Evolutionary conservation across 1,140 invertebrate genomes (phyloP), one percentile per base, ranked within the genome.

Genomic region (Bradysia coprophila): DNA sequence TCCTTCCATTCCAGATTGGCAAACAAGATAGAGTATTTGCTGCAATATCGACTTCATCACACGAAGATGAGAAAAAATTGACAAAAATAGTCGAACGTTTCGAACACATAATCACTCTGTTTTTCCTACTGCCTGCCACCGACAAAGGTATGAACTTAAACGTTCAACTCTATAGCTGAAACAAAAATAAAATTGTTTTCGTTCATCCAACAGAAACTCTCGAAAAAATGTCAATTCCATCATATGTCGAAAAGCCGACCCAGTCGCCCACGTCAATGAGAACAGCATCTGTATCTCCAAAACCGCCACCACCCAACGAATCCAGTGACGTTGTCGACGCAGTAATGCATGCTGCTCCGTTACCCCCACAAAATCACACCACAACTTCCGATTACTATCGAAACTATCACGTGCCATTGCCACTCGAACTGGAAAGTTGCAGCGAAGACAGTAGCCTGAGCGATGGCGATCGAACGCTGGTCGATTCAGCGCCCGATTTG

Each of bases 391-490:
- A 8, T 28, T 13, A 28, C 13, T 13, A 6, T 8, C 6, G 24
- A 28, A 8, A 8, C 6, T 28, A 28, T 28, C 33, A 36, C 6
- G 6, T 36, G n/a, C 16, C 18, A 10, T 19, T 20, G 9, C n/a
- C n/a, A 38, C 11, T 38, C 9, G 36, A 38, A 20, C 36, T 20
- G 18, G 75, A 78, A 48, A 82, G 78, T 57, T 78, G 77, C 49
- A 81, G 75, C 52, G 81, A 84, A 54, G 81, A 84, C 53, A 81
- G 77, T 50, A 81, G 78, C 52, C 62, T 82, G 15, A 83, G 78
- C 44, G 79, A 83, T 50, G 79, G 78, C 46, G 80, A 84, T 57
- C 66, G 73, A 46, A 79, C 76, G 2, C 55, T 79, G 18, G 70
- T 78, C 18, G 73, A 75, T 45, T 9, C 13, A 4, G 62, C 66